Conservation (phyloP, 2,113 vertebrate species). For the Bos indicus region DNA sequence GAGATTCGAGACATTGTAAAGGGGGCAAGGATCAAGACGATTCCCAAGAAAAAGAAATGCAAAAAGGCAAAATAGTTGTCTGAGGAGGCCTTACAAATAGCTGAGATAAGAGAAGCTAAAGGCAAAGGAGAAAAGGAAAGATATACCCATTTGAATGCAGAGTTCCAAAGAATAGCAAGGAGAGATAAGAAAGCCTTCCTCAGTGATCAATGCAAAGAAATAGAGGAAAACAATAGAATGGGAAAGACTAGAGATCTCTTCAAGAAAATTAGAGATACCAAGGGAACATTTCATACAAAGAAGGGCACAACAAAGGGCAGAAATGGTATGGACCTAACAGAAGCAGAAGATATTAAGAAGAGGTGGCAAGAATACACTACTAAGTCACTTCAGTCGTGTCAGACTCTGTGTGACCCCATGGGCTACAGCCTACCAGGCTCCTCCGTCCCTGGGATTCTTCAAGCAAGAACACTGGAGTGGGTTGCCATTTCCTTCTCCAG, state of each 20-base stretch:
- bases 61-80: not conserved
- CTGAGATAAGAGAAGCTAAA: not conserved
- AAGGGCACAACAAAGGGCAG: not conserved
- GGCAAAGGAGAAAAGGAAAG: not conserved
- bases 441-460: too few relatives aligned
- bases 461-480: too few relatives aligned
- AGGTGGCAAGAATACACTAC: not conserved
- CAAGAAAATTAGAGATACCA: not conserved
- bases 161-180: not conserved
- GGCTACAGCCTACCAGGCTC: too few relatives aligned
- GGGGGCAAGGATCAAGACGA: not conserved
- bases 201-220: not conserved
- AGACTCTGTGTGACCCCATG: too few relatives aligned
- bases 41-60: not conserved
- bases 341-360: not conserved
- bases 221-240: not conserved
- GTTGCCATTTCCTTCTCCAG: too few relatives aligned
- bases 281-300: not conserved
- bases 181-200: not conserved
- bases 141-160: not conserved
- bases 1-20: not conserved
- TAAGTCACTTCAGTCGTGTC: too few relatives aligned
- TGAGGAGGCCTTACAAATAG: not conserved
- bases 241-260: not conserved
- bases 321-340: not conserved